These are phyloP conservation scores for Synanceia verrucosa DNA, from an alignment of 2,797 vertebrate genomes.

Conservation along the genomic window DNA sequence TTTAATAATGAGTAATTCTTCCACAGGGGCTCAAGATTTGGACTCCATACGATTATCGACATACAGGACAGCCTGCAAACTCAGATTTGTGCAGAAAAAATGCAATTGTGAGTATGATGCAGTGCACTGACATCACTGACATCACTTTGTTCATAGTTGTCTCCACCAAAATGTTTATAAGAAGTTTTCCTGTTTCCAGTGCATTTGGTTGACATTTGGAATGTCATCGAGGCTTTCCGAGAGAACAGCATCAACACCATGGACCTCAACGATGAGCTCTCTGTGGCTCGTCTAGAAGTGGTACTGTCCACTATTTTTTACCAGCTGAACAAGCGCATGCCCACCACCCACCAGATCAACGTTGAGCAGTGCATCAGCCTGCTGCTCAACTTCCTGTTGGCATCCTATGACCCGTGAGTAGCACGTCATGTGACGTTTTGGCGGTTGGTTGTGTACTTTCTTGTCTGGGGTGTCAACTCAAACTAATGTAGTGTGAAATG, in stretches of 20 bases:
- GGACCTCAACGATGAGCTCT: constrained; percentile 90
- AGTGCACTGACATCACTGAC: not conserved
- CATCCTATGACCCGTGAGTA: constrained; percentile 96
- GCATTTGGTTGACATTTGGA: constrained; percentile 99
- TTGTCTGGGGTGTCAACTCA: constrained; percentile 37
- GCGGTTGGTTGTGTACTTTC: constrained; percentile 18
- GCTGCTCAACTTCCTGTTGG: constrained; percentile 96
- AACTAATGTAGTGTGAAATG: constrained; percentile 35
- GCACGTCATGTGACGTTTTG: constrained; percentile 19
- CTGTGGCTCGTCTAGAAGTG: constrained; percentile 92
- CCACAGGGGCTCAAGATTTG: constrained; percentile 95
- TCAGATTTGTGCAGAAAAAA: constrained; percentile 99
- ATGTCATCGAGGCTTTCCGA: constrained; percentile 95
- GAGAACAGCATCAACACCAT: constrained; percentile 94
- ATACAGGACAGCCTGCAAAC: constrained; percentile 98
- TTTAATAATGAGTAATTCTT: constrained; percentile 42
- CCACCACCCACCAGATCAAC: constrained; percentile 96
- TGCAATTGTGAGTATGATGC: constrained; percentile 92
- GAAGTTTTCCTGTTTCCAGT: constrained; percentile 75
- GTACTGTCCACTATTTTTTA: constrained; percentile 95
- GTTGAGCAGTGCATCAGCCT: constrained; percentile 95
- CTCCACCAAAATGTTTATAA: not conserved
- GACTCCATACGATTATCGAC: constrained; percentile 98
- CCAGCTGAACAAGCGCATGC: constrained; percentile 99
- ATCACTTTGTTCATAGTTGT: rapidly evolving